Base-by-base conservation (phyloP, 37 sponge, comb jelly and placozoan genomes). In the Aphrocallistes beatrix region DNA sequence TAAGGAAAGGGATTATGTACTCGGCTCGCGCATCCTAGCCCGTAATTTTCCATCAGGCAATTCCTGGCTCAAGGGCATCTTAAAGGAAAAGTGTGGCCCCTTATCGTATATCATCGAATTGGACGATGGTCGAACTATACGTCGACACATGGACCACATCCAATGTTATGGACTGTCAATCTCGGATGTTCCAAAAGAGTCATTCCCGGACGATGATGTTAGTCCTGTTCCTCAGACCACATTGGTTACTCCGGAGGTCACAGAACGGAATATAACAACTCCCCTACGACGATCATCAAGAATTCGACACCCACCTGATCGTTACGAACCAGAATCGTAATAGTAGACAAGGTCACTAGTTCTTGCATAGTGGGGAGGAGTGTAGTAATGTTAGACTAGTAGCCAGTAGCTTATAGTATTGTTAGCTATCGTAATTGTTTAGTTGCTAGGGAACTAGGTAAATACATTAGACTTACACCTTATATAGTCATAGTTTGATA, bases 111-210 rank as follows among this genome's bases (percentile, higher is more conserved):
- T 23, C n/a, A 39, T 83, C 39, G 84, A 83, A 1, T 8, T 39
- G 3, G 39, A 28, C n/a, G 84, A 83, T 23, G 84, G 84, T 28
- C 28, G 84, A 23, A 37, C 21, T 1, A 23, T 38, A 38, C 37
- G 39, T 0, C 84, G 39, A 17, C 84, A 83, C 30, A 83, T 83
- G n/a, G 39, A 83, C 39, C 39, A 83, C 0, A 37, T 83, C 30
- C n/a, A 37, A 36, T 42, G 10, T 16, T 42, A 42, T 42, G 45
- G 6, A 42, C 10, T 42, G 10, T 42, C 45, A 42, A 42, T 6
- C 10, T 16, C 45, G 45, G 10, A 10, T 42, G 45, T 16, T 42
- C 13, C 45, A 42, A 42, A 13, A 42, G 6, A 42, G 10, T 42
- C 10, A 42, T 42, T 16, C 13, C 6, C 45, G 6, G 13, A 42